phyloP scores from a whole-genome alignment of 2,888 invertebrate species.

The Belgica antarctica region DNA sequence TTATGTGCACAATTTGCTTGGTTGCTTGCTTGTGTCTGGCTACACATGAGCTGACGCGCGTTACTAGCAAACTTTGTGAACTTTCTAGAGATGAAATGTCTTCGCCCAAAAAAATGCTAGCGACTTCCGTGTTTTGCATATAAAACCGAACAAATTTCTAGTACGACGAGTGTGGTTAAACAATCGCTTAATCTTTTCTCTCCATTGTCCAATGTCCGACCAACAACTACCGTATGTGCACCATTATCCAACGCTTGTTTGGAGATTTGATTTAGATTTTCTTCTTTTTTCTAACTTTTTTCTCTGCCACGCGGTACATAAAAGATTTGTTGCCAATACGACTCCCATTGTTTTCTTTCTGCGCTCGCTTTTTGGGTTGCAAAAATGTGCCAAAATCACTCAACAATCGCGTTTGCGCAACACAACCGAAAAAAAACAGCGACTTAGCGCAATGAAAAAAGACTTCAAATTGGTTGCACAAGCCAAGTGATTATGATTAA shows the following conservation, averaged over 20 bases:
- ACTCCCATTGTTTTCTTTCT: background rate
- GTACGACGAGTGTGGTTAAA: no score
- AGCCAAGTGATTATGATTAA: conserved; percentile 3
- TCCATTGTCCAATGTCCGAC: background rate
- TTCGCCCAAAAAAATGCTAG: no score
- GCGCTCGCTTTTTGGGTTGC: background rate
- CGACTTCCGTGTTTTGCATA: background rate
- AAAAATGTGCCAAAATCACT: conserved; percentile 4
- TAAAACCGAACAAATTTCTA: background rate
- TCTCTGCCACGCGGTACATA: background rate
- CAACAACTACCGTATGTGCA: conserved; percentile 29
- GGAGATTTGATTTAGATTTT: conserved; percentile 5
- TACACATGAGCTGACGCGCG: no score
- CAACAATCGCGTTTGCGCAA: background rate
- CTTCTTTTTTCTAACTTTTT: background rate
- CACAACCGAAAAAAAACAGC: background rate
- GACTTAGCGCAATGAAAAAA: background rate
- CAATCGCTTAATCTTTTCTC: background rate
- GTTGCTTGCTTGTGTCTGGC: conserved; percentile 15
- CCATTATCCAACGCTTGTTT: conserved; percentile 10
- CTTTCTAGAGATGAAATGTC: background rate
- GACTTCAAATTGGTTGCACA: background rate
- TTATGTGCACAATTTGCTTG: conserved; percentile 2
- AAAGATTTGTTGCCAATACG: background rate
- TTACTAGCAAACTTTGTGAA: background rate